A percentile compares a stretch with the other conserved stretches of the same genome.
Evolutionary conservation across 2,113 vertebrate species (phyloP).

Genomic region (Fulmarus glacialis): DNA sequence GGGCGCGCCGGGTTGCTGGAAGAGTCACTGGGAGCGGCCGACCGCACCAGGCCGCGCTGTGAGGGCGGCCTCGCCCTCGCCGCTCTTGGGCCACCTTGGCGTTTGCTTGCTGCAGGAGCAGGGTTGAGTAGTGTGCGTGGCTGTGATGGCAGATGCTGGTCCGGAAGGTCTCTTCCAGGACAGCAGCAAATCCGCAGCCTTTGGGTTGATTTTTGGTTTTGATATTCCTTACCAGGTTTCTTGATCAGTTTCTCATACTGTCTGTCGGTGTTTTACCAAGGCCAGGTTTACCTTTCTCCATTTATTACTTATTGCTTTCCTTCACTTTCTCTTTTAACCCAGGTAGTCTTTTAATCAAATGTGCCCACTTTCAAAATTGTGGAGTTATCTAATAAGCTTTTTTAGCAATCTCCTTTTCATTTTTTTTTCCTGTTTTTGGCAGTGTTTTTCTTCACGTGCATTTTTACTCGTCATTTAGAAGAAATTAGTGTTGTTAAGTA

Average conservation of each 20-base stretch:
- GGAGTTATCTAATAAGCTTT: not conserved
- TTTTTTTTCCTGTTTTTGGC: not conserved
- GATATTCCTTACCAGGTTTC: no score
- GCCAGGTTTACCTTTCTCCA: not conserved
- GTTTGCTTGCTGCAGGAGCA: not conserved
- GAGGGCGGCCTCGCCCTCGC: not conserved
- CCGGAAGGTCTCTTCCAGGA: no score
- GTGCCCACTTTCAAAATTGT: not conserved
- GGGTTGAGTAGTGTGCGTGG: accelerated
- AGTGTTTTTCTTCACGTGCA: not conserved
- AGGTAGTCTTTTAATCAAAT: not conserved
- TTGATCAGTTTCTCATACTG: not conserved
- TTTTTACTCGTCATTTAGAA: not conserved
- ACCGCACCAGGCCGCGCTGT: accelerated
- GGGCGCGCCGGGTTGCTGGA: accelerated
- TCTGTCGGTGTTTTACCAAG: not conserved
- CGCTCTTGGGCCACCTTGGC: accelerated
- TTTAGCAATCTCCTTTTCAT: not conserved
- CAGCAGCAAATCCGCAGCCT: no score
- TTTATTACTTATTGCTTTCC: not conserved
- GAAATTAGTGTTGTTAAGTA: not conserved
- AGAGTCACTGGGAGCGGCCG: no score
- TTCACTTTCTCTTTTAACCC: not conserved
- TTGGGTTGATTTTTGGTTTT: no score
- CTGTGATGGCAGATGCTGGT: accelerated